Evolutionary conservation across 2,888 invertebrate species (phyloP), one percentile per base, ranked within the genome.

Genomic region (Tuberolachnus salignus): DNA sequence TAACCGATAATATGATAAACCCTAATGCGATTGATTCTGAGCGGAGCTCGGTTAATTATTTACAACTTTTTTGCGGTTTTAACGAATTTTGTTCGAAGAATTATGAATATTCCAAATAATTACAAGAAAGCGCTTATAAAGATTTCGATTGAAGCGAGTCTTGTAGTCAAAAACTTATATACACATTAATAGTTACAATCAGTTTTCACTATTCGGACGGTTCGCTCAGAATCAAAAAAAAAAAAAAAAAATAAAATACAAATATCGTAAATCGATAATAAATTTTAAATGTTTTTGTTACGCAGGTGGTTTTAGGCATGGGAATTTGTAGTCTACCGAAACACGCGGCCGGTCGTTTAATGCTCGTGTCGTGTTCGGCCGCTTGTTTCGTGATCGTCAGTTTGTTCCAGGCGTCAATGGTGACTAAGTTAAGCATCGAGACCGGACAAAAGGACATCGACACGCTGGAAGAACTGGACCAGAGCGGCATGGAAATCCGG

Each of bases 311-410:
- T 14, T 19, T 75, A 57, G 75, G 75, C 1, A 75, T 75, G 75
- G 57, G 75, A 26, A 57, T 67, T n/a, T 67, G 19, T 23, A 26
- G 57, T 44, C 21, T 67, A 21, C 75, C 75, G 26, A 75, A 57
- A 55, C 66, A 75, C 34, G 21, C 16, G 19, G 26, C 75, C 8
- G 66, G 75, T 16, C 75, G 75, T 4, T 11, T 75, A 14, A 34
- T 66, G 16, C 26, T 75, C 16, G 75, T 75, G 10, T 66, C 57
- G 8, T 75, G 75, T 67, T 75, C 75, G 16, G 66, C 57, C 10
- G 75, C 75, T 14, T 75, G 44, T 69, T 80, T 75, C 70, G 80
- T 80, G 14, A 55, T 80, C n/a, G 80, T 80, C 1, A 80, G 46
- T 13, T 21, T 70, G 19, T 80, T 80, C 23, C 80, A 80, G 53